These are phyloP conservation scores for Aporrectodea caliginosa DNA, from an alignment of 1,140 invertebrate species.

Conservation along the genomic window DNA sequence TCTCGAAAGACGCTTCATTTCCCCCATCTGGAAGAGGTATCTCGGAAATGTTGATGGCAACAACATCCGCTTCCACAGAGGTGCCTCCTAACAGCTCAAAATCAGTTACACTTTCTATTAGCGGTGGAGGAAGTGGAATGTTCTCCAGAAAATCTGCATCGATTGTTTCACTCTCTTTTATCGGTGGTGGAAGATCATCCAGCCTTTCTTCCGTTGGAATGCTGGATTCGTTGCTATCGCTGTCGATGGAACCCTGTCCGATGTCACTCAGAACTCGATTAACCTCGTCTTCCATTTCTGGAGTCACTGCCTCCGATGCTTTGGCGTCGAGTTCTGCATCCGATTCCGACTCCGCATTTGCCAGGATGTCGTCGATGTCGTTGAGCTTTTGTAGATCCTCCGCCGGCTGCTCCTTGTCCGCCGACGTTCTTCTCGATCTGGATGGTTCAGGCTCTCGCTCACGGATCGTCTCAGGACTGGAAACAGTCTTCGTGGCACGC, in stretches of 20 bases:
- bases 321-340: background rate
- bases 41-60: background rate
- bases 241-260: background rate
- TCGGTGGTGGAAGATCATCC: background rate
- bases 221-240: background rate
- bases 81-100: background rate
- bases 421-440: background rate
- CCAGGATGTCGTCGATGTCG: background rate
- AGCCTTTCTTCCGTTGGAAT: background rate
- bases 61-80: background rate
- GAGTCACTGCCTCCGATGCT: background rate
- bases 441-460: background rate
- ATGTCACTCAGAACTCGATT: background rate
- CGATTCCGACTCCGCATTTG: background rate
- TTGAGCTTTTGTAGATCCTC: background rate
- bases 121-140: slow-evolving; percentile 6
- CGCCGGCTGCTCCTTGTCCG: background rate
- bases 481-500: background rate
- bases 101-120: slow-evolving; percentile 3
- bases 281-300: background rate
- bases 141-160: slow-evolving; percentile 14
- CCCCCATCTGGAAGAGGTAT: background rate
- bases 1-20: background rate
- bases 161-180: background rate
- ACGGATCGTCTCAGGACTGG: background rate